These are phyloP conservation scores for Neopelma chrysocephalum DNA, from an alignment of 2,797 vertebrate genomes.

Conservation along the genomic window DNA sequence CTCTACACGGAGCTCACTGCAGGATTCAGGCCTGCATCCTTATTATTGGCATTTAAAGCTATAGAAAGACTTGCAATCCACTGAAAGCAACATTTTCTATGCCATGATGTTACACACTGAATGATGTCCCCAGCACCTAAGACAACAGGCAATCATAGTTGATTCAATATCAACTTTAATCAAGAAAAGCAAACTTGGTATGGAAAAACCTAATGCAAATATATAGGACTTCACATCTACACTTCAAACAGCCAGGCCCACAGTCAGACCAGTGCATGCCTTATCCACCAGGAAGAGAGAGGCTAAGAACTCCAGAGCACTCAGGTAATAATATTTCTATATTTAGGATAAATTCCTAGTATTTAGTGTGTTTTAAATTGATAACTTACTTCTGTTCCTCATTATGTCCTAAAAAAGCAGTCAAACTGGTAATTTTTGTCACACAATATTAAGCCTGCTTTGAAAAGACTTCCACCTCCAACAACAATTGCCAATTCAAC, in stretches of 20 bases:
- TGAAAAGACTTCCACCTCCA: neutral
- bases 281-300: neutral
- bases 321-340: neutral
- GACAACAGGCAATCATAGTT: neutral
- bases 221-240: neutral
- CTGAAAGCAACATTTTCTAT: neutral
- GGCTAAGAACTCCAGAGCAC: neutral
- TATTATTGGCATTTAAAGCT: neutral
- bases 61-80: neutral
- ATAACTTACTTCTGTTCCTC: neutral
- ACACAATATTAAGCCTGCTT: neutral
- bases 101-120: neutral
- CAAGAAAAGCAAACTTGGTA: neutral
- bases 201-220: neutral
- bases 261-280: neutral
- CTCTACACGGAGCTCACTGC: fast-evolving
- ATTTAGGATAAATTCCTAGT: neutral
- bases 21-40: neutral
- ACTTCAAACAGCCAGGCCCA: neutral
- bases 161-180: neutral
- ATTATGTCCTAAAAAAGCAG: neutral
- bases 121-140: neutral
- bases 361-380: neutral
- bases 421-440: neutral
- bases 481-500: conserved; percentile 21